Base-by-base conservation (phyloP, 2,888 invertebrate species). In the Tridacna crocea region DNA sequence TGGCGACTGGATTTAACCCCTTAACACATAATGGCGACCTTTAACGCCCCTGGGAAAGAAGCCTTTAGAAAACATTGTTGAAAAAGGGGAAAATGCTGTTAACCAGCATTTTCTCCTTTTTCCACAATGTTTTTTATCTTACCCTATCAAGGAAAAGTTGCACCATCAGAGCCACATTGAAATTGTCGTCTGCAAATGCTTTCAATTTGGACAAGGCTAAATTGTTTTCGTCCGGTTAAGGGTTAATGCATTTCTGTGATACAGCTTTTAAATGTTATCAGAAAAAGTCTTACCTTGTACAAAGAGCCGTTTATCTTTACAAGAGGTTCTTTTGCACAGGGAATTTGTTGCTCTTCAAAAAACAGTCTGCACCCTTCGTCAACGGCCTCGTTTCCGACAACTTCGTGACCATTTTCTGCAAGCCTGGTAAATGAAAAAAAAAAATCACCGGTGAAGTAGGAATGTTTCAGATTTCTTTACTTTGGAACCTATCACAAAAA, bases 271-370 rank as follows among this genome's bases (percentile, higher is more conserved):
- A 36, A 36, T 36, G 8, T 36, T 36, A 36, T 8, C 3, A 36
- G 2, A 36, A 36, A 36, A 36, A 36, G 10, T 27, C 26, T 8
- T 83, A 89, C 89, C 80, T 84, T 84, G 72, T 85, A 88, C 8
- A 88, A 26, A 1, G 72, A 72, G 17, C 89, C 88, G 12, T 87
- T 68, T 8, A 85, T 75, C 13, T 76, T 85, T 4, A n/a, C 36
- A 0, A 88, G 61, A 0, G 79, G 76, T 22, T 84, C 81, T 27
- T 76, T 75, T 26, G 74, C 86, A 77, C 86, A 89, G 0, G 89
- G 88, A 24, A 89, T 88, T 13, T 87, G 77, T 22, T 89, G 80
- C 79, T 88, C 88, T 51, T 88, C 75, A 26, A 89, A 90, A 78
- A 90, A 88, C 19, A 87, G 88, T 60, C 66, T 65, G 72, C 89